phyloP scores from a whole-genome alignment of 2,888 invertebrate genomes.

The Mimachlamys varia region DNA sequence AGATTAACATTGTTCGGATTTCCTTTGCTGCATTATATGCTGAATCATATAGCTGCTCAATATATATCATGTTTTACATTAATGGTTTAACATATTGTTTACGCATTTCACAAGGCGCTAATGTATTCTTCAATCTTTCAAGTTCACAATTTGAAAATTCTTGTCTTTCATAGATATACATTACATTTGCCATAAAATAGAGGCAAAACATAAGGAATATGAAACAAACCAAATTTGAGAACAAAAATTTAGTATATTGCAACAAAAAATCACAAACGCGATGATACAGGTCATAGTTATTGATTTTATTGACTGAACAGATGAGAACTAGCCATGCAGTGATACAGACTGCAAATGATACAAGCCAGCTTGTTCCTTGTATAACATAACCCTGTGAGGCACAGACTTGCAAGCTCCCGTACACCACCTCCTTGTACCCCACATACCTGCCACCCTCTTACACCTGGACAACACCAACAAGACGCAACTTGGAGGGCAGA shows the following conservation, averaged over 20 bases:
- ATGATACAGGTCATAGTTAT: constrained; percentile 11
- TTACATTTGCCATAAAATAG: no score
- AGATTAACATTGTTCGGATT: no score
- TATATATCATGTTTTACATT: no score
- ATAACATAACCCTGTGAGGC: constrained; percentile 29
- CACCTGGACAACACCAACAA: background rate
- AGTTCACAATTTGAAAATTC: no score
- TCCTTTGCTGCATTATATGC: no score
- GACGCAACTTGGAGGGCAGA: background rate
- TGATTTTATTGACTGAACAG: constrained; percentile 36
- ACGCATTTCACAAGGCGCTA: no score
- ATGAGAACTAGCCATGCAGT: constrained; percentile 36
- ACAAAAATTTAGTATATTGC: background rate
- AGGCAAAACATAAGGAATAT: no score
- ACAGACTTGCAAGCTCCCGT: constrained; percentile 8
- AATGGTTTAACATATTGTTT: no score
- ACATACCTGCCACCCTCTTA: background rate
- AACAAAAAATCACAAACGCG: background rate
- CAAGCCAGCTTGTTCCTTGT: constrained; percentile 32
- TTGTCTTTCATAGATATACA: no score
- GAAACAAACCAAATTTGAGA: background rate
- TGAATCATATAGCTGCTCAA: background rate
- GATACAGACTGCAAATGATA: constrained; percentile 36
- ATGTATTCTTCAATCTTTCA: no score
- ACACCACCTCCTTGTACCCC: background rate